Evolutionary conservation across 2,888 invertebrate species (phyloP), one percentile per base, ranked within the genome.

Genomic region (Sinodicranocentrus sp.): DNA sequence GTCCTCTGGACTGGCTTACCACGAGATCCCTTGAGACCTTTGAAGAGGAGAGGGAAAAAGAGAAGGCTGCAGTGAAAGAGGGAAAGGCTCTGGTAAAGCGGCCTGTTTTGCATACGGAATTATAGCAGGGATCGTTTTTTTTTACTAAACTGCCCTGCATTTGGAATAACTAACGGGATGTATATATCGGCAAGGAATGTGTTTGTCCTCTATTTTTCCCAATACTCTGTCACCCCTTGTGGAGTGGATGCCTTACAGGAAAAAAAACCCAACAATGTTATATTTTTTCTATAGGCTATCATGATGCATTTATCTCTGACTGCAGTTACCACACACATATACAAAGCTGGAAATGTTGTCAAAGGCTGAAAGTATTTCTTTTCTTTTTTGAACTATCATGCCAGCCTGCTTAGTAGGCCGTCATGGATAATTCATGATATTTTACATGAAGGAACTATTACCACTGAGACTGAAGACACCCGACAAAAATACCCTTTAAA

Each of bases 1-100:
- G 80, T 72, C 72, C 72, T 80, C 48, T 39, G n/a, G n/a, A 80
- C 80, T 80, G 80, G 80, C 80, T 80, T 72, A 80, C 80, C 80
- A 67, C 80, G 43, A 80, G 80, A 80, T 80, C 80, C 80, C 80
- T 72, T 63, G 80, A 72, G 80, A 80, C 72, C 63, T 54, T 2
- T n/a, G 48, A 61, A 19, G 33, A 70, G 78, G 19, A 25, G 21
- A 2, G 21, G 21, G 17, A 23, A 59, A 57, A 59, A 57, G 23
- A 19, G 44, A 28, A 43, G 21, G 44, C 25, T 61, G 23, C 17
- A 23, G 21, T 17, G 52, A 21, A 39, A 67, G 23, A 43, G 3
- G 43, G 21, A 67, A 67, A 19, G 44, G 19, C 33, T 33, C 33
- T 10, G n/a, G 2, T 28, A 63, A 43, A 79, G 63, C 63, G 52